These are phyloP conservation scores for Peucedramus taeniatus DNA, from an alignment of 2,113 vertebrate genomes.

Conservation along the genomic window DNA sequence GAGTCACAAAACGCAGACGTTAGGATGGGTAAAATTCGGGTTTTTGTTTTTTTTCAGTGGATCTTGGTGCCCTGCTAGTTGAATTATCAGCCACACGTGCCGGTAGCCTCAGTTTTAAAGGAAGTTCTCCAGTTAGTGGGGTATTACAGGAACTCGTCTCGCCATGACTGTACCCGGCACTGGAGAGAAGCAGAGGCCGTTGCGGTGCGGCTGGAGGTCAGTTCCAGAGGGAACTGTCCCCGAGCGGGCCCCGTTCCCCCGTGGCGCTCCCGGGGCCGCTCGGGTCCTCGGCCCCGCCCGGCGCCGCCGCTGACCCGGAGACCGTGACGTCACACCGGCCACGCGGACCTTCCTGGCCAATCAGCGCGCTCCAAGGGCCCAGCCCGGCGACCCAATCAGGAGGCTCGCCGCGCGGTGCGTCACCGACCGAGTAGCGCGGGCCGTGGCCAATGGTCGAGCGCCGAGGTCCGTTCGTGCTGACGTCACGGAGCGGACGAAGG, in stretches of 20 bases:
- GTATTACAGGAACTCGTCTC: neutral
- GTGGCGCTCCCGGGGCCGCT: rapidly evolving
- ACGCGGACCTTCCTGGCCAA: neutral
- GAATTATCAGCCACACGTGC: too few relatives aligned
- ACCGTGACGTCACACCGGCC: neutral
- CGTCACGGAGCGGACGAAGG: neutral
- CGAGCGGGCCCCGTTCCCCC: rapidly evolving
- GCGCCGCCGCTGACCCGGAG: neutral
- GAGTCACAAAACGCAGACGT: rapidly evolving
- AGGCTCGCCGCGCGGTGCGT: neutral
- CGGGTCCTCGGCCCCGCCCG: rapidly evolving
- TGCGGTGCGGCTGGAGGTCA: rapidly evolving
- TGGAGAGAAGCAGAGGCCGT: rapidly evolving
- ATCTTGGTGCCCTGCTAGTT: too few relatives aligned
- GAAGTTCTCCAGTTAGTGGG: neutral
- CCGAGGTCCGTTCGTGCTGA: neutral
- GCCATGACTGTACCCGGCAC: rapidly evolving
- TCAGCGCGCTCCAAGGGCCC: neutral
- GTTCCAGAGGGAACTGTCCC: rapidly evolving
- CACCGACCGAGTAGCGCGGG: neutral
- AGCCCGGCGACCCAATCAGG: neutral
- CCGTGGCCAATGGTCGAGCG: neutral
- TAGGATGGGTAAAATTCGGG: neutral
- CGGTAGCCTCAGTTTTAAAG: too few relatives aligned
- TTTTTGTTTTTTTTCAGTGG: rapidly evolving